Evolutionary conservation across 2,113 vertebrate genomes (phyloP).

Genomic region (Oncorhynchus kisutch): DNA sequence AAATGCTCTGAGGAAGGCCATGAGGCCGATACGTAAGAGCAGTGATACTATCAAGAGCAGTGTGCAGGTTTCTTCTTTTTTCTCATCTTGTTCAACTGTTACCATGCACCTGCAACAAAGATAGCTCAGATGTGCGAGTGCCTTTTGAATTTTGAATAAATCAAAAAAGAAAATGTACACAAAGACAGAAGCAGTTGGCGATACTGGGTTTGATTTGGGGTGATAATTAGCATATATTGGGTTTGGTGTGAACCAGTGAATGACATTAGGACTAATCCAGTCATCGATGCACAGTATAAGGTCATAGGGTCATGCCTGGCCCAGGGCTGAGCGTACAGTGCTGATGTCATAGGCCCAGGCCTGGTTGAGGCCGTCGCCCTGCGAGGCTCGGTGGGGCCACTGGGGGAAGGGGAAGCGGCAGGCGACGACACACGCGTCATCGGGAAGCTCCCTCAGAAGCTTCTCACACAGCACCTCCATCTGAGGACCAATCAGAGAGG

Average conservation of each 20-base stretch:
- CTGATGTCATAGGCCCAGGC: conserved; percentile 71
- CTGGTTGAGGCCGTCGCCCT: conserved; percentile 64
- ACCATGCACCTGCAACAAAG: too few species aligned
- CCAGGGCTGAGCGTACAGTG: conserved; percentile 40
- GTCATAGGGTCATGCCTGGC: neutral
- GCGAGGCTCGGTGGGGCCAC: conserved; percentile 55
- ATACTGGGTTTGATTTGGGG: neutral
- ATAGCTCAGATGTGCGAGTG: too few species aligned
- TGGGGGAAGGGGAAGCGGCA: conserved; percentile 69
- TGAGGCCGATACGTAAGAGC: too few species aligned
- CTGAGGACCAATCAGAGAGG: conserved; percentile 46
- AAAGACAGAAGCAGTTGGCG: neutral
- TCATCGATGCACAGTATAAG: neutral
- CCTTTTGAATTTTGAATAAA: too few species aligned
- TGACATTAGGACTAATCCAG: neutral
- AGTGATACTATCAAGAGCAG: too few species aligned
- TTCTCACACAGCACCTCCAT: conserved; percentile 70
- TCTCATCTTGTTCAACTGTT: too few species aligned
- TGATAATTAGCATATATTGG: too few species aligned
- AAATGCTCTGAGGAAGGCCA: too few species aligned
- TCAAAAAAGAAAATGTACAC: neutral
- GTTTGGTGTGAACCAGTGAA: too few species aligned
- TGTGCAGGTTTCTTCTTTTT: too few species aligned
- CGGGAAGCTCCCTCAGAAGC: conserved; percentile 66
- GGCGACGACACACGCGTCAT: conserved; percentile 61